phyloP scores from a whole-genome alignment of 2,797 vertebrate species.

The Distichodus sexfasciatus region DNA sequence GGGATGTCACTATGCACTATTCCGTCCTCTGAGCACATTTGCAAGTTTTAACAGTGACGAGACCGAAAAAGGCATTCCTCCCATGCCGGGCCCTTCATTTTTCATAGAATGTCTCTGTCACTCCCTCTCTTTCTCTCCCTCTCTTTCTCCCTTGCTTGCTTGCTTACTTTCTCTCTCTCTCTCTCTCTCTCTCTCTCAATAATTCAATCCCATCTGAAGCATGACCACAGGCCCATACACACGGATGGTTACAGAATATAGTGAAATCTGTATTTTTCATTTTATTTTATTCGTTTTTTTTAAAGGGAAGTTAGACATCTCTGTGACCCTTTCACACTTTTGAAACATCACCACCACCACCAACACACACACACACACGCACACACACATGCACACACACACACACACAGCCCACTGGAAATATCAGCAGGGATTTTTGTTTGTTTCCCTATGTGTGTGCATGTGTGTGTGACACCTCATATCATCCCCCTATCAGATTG shows the following conservation, averaged over 20 bases:
- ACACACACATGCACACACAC: slow-evolving; percentile 1
- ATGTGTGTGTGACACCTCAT: slow-evolving; percentile 9
- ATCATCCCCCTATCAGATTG: slow-evolving; percentile 43
- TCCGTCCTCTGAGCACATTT: slow-evolving; percentile 45
- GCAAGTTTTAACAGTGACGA: slow-evolving; percentile 51
- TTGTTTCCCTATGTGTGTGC: slow-evolving; percentile 3
- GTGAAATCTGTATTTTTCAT: slow-evolving; percentile 28
- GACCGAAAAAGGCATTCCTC: slow-evolving; percentile 51
- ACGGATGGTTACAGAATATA: slow-evolving; percentile 36
- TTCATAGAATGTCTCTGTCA: slow-evolving; percentile 9
- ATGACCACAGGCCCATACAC: slow-evolving; percentile 39
- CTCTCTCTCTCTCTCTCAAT: slow-evolving; percentile 38
- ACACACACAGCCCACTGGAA: slow-evolving; percentile 10
- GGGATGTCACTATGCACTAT: slow-evolving; percentile 33
- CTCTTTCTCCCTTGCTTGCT: slow-evolving; percentile 3
- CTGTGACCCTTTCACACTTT: neutral
- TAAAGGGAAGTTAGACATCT: neutral
- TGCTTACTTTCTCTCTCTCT: slow-evolving; percentile 9
- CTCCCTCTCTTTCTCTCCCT: slow-evolving; percentile 14
- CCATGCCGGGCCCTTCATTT: slow-evolving; percentile 40
- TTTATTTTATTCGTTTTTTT: no score
- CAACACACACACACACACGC: neutral
- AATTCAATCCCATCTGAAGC: slow-evolving; percentile 49
- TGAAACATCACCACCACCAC: neutral
- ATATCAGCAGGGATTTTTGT: neutral